Conservation (phyloP, 2,797 vertebrate genomes). For the Oceanodroma leucorhoa region DNA sequence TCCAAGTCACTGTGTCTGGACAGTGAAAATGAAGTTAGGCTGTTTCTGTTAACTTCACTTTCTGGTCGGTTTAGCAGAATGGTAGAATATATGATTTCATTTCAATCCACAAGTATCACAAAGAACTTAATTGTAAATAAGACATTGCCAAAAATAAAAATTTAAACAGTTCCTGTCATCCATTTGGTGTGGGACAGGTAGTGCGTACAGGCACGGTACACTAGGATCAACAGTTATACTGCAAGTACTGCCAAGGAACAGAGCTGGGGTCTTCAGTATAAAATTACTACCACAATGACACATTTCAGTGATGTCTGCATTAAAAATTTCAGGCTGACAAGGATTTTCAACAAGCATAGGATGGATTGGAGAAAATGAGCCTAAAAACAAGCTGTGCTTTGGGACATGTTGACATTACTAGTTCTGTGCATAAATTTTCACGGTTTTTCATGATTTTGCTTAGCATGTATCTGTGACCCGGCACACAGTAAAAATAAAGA, state of each 20-base stretch:
- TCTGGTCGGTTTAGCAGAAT: background rate
- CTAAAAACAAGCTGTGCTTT: background rate
- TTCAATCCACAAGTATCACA: background rate
- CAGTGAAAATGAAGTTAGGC: background rate
- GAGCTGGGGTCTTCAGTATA: background rate
- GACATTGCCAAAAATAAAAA: background rate
- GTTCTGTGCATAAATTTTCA: background rate
- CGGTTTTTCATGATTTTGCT: background rate
- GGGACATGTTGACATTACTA: background rate
- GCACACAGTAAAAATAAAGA: slow-evolving; percentile 65
- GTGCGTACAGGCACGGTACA: background rate
- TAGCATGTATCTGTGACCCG: background rate
- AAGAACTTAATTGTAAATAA: background rate
- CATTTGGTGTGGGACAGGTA: background rate
- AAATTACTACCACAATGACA: background rate
- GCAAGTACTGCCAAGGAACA: background rate
- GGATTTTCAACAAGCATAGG: background rate
- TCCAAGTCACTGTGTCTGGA: background rate
- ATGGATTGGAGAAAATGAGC: background rate
- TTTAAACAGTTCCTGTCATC: background rate
- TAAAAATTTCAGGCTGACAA: slow-evolving; percentile 2
- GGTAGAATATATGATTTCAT: background rate
- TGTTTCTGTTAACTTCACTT: background rate
- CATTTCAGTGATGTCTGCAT: background rate
- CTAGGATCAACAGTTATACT: background rate